phyloP scores from a whole-genome alignment of 1,140 invertebrate genomes.

The Mizuhopecten yessoensis region DNA sequence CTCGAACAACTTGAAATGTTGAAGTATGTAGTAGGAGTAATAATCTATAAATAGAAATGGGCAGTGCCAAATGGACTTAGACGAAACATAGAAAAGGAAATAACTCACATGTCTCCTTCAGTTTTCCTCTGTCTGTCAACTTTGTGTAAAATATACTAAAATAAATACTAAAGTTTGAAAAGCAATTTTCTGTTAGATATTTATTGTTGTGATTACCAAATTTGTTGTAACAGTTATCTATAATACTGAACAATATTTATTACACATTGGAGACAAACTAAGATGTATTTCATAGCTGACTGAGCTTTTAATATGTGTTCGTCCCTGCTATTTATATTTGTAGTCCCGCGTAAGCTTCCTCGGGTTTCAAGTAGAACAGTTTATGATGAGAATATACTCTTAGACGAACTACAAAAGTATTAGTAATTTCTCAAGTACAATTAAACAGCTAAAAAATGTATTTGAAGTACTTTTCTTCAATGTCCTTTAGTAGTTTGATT shows the following conservation, averaged over 20 bases:
- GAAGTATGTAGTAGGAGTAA: slow-evolving; percentile 16
- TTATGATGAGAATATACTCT: neutral
- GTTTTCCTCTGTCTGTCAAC: neutral
- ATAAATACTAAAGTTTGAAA: neutral
- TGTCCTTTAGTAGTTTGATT: neutral
- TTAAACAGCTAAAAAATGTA: slow-evolving; percentile 1
- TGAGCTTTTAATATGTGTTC: neutral
- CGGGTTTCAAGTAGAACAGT: neutral
- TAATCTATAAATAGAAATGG: slow-evolving; percentile 13
- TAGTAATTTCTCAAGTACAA: slow-evolving; percentile 35
- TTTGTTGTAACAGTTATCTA: neutral
- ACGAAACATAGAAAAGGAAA: neutral
- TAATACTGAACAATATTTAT: neutral
- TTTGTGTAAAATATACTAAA: neutral
- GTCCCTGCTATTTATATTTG: neutral
- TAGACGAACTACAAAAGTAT: neutral
- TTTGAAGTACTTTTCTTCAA: neutral
- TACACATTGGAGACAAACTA: neutral
- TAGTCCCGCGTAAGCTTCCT: neutral
- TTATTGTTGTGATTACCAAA: neutral
- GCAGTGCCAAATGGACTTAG: neutral
- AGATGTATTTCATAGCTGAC: neutral
- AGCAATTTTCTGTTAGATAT: neutral
- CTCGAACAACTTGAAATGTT: neutral
- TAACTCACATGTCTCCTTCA: slow-evolving; percentile 5